A percentile compares a stretch with the other conserved stretches of the same genome.
Conservation (phyloP, 2,113 vertebrate genomes). For the Urocitellus parryii region DNA sequence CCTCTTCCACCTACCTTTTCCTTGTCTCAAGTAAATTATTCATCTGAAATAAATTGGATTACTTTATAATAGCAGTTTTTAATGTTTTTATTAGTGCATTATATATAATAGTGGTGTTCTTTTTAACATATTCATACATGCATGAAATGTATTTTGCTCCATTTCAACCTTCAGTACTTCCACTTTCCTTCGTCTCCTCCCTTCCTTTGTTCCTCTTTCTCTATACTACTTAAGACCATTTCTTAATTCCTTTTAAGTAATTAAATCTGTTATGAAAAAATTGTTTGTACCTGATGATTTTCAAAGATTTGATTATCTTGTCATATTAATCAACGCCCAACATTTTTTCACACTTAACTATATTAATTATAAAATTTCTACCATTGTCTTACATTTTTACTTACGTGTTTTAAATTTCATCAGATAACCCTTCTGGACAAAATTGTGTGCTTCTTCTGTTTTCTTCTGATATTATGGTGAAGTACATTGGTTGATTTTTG, state of each 20-base stretch:
- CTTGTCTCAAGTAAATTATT: too few species aligned
- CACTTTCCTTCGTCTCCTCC: too few species aligned
- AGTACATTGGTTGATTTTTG: slow-evolving; percentile 4
- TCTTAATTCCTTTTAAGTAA: background rate
- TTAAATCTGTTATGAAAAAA: slow-evolving; percentile 12
- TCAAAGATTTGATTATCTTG: slow-evolving; percentile 17
- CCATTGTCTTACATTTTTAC: slow-evolving; percentile 39
- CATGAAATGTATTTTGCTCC: too few species aligned
- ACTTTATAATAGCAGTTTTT: background rate
- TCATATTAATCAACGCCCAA: background rate
- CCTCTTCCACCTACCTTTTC: background rate
- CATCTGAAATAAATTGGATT: slow-evolving; percentile 28
- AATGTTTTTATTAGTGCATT: too few species aligned
- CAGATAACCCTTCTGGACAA: background rate
- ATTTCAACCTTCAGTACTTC: too few species aligned
- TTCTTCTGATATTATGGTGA: background rate
- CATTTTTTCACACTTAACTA: background rate
- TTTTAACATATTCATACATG: too few species aligned
- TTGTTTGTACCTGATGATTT: slow-evolving; percentile 17
- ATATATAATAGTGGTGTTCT: too few species aligned
- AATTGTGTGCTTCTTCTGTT: background rate
- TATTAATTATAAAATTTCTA: slow-evolving; percentile 51
- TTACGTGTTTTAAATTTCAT: slow-evolving; percentile 27
- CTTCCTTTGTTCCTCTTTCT: too few species aligned
- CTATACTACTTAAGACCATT: background rate